Evolutionary conservation across 2,888 invertebrate genomes (phyloP), one percentile per base, ranked within the genome.

Genomic region (Gortyna flavago): DNA sequence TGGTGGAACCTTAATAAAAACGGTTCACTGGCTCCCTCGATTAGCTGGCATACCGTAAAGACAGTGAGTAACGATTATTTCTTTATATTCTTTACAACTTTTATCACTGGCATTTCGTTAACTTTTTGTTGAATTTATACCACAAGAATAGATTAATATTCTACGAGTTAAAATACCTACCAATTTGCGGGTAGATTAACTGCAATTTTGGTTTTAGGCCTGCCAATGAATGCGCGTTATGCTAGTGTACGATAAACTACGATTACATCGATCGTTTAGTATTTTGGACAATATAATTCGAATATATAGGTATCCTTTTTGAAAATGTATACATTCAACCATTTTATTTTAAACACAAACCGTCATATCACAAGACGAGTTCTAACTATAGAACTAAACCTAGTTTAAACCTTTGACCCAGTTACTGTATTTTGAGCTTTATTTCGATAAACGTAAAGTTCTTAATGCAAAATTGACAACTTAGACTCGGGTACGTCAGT

Each of bases 11-110:
- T 67, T 80, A 87, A 87, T 87, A 88, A 84, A 77, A 83, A 64
- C 70, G 89, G 79, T 88, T 88, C 81, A 88, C 76, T 88, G 87
- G 77, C 41, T 87, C 61, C 62, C 32, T 57, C 83, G 78, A 87
- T 88, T 87, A 87, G 66, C 70, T 73, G 38, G 74, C 77, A 80
- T 86, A 76, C 79, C 75, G 41, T 66, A 48, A 59, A 79, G 75
- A 88, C 77, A 84, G 66, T 84, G 87, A 80, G 69, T 86, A 77
- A 80, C 65, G 85, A 72, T 77, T 77, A 75, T 77, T 86, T 76
- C 72, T 70, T 71, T 71, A 75, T 61, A 54, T 68, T 57, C 62
- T 79, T 74, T 64, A 75, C 62, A 67, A 44, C 8, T 66, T 77
- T 38, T 64, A 32, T 67, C 73, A 21, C 66, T 18, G 35, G 25